phyloP scores from a whole-genome alignment of 2,888 invertebrate species.

The Copidosoma aretas region DNA sequence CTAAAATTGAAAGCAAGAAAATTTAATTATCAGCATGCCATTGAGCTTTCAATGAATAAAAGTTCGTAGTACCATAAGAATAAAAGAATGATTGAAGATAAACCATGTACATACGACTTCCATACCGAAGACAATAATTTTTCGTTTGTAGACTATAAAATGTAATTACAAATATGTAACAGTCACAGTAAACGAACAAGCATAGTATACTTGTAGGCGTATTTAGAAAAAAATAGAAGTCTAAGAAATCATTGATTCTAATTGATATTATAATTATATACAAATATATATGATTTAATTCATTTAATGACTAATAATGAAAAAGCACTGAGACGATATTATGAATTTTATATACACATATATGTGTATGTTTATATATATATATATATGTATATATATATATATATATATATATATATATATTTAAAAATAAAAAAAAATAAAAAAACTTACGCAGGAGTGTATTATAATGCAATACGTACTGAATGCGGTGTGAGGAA shows the following conservation, averaged over 20 bases:
- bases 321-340: slow-evolving; percentile 26
- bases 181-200: slow-evolving; percentile 36
- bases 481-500: slow-evolving; percentile 47
- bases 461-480: slow-evolving; percentile 56
- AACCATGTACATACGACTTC: slow-evolving; percentile 49
- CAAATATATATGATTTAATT: slow-evolving; percentile 50
- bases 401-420: slow-evolving; percentile 43
- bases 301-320: slow-evolving; percentile 40
- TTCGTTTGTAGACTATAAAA: slow-evolving; percentile 57
- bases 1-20: too few relatives aligned
- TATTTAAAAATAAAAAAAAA: slow-evolving; percentile 39
- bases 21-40: not conserved
- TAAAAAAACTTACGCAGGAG: slow-evolving; percentile 35
- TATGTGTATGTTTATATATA: slow-evolving; percentile 44
- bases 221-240: slow-evolving; percentile 46
- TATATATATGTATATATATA: too few relatives aligned
- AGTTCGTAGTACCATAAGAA: slow-evolving; percentile 38
- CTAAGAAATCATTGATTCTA: slow-evolving; percentile 43
- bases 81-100: slow-evolving; percentile 21
- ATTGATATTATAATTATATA: slow-evolving; percentile 40
- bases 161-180: slow-evolving; percentile 45
- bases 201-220: slow-evolving; percentile 47
- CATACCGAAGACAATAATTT: slow-evolving; percentile 61
- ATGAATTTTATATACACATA: slow-evolving; percentile 41
- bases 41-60: slow-evolving; percentile 26